Evolutionary conservation across 2,888 invertebrate genomes (phyloP), one percentile per base, ranked within the genome.

Genomic region (Agonopterix arenella): DNA sequence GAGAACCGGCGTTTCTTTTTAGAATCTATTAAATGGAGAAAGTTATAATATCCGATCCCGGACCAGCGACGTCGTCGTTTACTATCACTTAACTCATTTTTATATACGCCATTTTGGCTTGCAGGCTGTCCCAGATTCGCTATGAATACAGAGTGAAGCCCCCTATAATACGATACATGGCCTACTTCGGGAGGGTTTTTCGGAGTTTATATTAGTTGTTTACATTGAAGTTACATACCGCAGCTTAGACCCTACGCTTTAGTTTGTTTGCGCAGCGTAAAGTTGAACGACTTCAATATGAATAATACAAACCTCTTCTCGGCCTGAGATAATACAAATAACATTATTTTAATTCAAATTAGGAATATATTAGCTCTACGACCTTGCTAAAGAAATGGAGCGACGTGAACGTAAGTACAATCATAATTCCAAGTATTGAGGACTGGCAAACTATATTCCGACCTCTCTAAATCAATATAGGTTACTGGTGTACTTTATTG

Each of bases 51-150:
- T 74, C 63, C 66, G 68, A 70, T 70, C 65, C 66, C 66, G 58
- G 61, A 64, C 61, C 59, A 65, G 60, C 65, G 66, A 57, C 67
- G 64, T 54, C 58, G 56, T 69, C 79, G 74, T 80, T 82, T 82
- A 81, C 77, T 80, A 82, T 81, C 82, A 80, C 82, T 82, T 81
- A 80, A 80, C 80, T 82, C 80, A 83, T 83, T 83, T 83, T 83
- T 81, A 83, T 82, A 76, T 68, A 68, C 70, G 70, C 76, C 73
- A 75, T 81, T 82, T 80, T 76, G 80, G 77, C 77, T 76, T 75
- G 71, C 70, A 72, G 65, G 70, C 69, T 74, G 78, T 73, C 79
- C 78, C 77, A 76, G 72, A 79, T 80, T 75, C 73, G 69, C 71
- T 72, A 76, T 80, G 80, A 80, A 83, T 82, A 80, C 78, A 73